Evolutionary conservation across 2,797 vertebrate species (phyloP).

Genomic region (Tragopan temminckii): DNA sequence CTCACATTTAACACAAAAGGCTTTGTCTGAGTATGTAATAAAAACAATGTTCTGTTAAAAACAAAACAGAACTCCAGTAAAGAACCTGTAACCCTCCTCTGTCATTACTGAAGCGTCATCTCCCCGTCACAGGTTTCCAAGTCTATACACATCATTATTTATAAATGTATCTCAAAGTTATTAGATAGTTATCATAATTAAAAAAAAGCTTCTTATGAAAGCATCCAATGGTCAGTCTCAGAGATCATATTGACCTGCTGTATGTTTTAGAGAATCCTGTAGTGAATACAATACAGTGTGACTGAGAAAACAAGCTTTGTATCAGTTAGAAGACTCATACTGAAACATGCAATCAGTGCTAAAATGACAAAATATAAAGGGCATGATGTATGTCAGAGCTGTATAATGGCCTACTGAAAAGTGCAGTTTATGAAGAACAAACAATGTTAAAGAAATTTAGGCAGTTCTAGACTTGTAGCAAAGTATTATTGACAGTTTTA

Average conservation of each 20-base stretch:
- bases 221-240: background rate
- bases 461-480: background rate
- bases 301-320: background rate
- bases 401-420: background rate
- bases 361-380: background rate
- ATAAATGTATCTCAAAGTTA: background rate
- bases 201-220: background rate
- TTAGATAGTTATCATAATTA: background rate
- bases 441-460: background rate
- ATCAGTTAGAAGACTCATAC: accelerated
- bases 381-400: background rate
- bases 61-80: background rate
- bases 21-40: background rate
- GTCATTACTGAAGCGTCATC: background rate
- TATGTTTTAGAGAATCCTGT: background rate
- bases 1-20: background rate
- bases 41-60: background rate
- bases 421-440: accelerated
- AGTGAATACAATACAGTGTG: background rate
- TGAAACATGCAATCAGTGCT: background rate
- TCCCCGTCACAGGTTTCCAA: accelerated
- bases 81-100: background rate
- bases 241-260: background rate
- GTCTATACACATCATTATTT: background rate
- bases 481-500: background rate